Evolutionary conservation across 2,113 vertebrate species (phyloP), one percentile per base, ranked within the genome.

Genomic region (Pelmatolapia mariae): DNA sequence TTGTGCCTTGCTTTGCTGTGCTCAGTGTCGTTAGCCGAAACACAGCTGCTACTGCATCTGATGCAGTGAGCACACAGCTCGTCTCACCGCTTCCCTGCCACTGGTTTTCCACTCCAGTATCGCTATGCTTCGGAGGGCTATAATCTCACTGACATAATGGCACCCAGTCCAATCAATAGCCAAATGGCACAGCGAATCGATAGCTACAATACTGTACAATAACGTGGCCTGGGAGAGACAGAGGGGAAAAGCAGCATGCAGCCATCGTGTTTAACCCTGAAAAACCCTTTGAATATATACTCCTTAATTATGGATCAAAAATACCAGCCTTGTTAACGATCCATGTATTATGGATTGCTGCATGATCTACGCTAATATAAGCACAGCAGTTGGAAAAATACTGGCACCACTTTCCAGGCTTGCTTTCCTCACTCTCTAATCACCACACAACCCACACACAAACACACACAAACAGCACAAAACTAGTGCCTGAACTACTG

Each of bases 131-230:
- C 7, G 16, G 63, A 90, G 87, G 81, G 92, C 92, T 93, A 92
- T 93, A 96, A 93, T 93, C 94, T 90, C 91, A 80, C 91, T 86
- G 94, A 94, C 92, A 93, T 96, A 95, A 96, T 95, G 94, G 92
- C 89, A 59, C 91, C 94, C 91, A 92, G 87, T 90, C 83, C 84
- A 90, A 95, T 97, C 96, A 93, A 96, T 96, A 92, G 89, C 84
- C 90, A 92, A 94, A 95, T 88, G 91, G 94, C 93, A 91, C 4
- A 3, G 43, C 4, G 66, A 82, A 92, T 96, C 95, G 66, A 96
- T 95, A 88, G 73, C 84, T 22, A 88, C 91, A 82, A 59, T 90
- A 92, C 88, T 90, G 90, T 93, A 90, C 66, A 89, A 93, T 81
- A 91, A 90, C 52, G 83, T 86, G 88, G 88, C 66, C 87, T 10